Percentiles rank a stretch among this genome's conserved stretches.
Conservation (phyloP, 2,888 invertebrate genomes). For the Andrena haemorrhoa region DNA sequence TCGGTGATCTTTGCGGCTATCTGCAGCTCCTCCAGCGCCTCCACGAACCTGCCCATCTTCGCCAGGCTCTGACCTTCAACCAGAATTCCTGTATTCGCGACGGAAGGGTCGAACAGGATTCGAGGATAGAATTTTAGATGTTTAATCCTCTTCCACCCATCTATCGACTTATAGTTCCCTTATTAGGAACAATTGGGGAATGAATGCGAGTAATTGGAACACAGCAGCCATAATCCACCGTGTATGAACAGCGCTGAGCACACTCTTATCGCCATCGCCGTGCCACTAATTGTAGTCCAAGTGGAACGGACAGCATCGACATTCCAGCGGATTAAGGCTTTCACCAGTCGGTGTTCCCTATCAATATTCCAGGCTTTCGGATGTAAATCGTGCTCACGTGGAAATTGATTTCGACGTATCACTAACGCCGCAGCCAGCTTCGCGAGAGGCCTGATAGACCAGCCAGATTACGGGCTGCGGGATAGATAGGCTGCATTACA, state of each 20-base stretch:
- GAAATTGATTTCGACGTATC: constrained; percentile 30
- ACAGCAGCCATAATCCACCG: neutral
- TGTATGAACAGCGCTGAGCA: neutral
- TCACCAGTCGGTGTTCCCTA: neutral
- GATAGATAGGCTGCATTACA: neutral
- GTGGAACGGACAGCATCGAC: constrained; percentile 25
- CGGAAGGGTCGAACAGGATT: neutral
- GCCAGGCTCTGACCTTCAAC: constrained; percentile 73
- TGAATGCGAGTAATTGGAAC: neutral
- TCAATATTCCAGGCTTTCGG: constrained; percentile 31
- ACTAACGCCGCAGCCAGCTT: neutral
- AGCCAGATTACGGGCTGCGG: neutral
- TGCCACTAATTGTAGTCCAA: constrained; percentile 4
- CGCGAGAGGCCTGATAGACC: neutral
- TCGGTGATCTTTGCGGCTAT: constrained; percentile 64
- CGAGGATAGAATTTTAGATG: neutral
- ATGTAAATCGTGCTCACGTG: constrained; percentile 34
- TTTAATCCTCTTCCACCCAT: no score
- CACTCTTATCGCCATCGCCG: neutral
- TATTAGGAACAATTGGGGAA: neutral
- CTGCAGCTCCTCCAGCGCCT: constrained; percentile 71
- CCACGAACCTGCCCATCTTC: constrained; percentile 74
- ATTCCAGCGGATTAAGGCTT: neutral
- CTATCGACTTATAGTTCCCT: no score
- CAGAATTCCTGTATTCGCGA: neutral